These are phyloP conservation scores for Formica selysi DNA, from an alignment of 1,140 invertebrate species.

Conservation along the genomic window DNA sequence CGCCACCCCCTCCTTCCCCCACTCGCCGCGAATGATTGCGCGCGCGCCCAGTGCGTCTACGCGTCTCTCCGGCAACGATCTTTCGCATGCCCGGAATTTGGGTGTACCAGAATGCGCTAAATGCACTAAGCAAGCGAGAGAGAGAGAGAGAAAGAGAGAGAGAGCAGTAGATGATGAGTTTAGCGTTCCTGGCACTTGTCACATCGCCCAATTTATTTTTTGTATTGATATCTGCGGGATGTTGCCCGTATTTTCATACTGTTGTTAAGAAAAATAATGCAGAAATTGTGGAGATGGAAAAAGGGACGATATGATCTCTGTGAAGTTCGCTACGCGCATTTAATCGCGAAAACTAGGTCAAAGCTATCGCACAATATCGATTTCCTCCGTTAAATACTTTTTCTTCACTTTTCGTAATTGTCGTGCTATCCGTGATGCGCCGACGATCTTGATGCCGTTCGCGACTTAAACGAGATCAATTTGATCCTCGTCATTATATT, in stretches of 20 bases:
- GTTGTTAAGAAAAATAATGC: background rate
- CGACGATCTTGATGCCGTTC: background rate
- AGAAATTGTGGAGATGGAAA: constrained; percentile 6
- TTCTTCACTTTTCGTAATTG: background rate
- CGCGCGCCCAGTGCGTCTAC: constrained; percentile 1
- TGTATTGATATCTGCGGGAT: background rate
- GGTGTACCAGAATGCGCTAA: constrained; percentile 46
- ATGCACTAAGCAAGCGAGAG: background rate
- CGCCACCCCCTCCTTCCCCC: background rate
- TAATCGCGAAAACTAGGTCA: constrained; percentile 8
- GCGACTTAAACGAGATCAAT: background rate
- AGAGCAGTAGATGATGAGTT: background rate
- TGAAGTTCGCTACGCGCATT: background rate
- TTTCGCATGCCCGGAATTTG: constrained; percentile 58
- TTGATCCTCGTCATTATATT: background rate
- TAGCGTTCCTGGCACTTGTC: constrained; percentile 12
- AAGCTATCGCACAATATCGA: constrained; percentile 22
- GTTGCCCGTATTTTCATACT: constrained; percentile 3
- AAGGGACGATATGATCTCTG: background rate
- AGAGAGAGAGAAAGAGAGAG: background rate
- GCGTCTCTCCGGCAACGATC: constrained; percentile 16
- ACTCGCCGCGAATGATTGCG: constrained; percentile 1
- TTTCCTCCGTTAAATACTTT: background rate
- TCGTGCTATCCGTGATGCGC: background rate
- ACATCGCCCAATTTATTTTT: constrained; percentile 11